Evolutionary conservation across 2,888 invertebrate genomes (phyloP), one percentile per base, ranked within the genome.

Genomic region (Eupeodes luniger): DNA sequence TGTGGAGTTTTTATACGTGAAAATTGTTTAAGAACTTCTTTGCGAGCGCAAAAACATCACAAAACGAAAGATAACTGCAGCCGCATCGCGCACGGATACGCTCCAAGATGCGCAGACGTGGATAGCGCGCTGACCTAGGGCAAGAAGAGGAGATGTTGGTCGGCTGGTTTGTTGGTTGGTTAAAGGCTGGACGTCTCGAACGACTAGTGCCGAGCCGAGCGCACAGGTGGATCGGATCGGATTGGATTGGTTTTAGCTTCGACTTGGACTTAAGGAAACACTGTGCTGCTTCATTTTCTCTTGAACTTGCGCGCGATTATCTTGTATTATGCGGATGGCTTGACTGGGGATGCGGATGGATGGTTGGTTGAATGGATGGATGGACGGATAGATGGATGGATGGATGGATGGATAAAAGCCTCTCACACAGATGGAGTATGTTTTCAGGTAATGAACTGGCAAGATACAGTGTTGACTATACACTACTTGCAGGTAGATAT

Each of bases 331-430:
- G 85, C 88, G 88, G 85, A 78, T 85, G 81, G 53, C 62, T 81
- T 85, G 81, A 55, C 80, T 81, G 72, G 61, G 80, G 67, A 84
- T 84, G 75, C 76, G 80, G 76, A 70, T 82, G 79, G 80, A 84
- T 72, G 72, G 14, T 12, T 51, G 49, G 62, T 27, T 53, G 77
- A 53, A 61, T 77, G 82, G 82, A 70, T 72, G 72, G 14, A 16
- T 51, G 57, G 62, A 40, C 47, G 77, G 59, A 61, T 77, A 81
- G 82, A 70, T 62, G 66, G 44, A 55, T 53, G 85, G 85, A 85
- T 78, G 83, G 82, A 83, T 90, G 90, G 89, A 87, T 90, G 90
- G 90, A 90, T 91, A 91, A 91, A 90, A 90, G 90, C 90, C 89
- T 87, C 85, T 90, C 90, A 87, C 89, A 89, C 90, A 90, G 91